Evolutionary conservation across 2,797 vertebrate genomes (phyloP).

Genomic region (Pygocentrus nattereri): DNA sequence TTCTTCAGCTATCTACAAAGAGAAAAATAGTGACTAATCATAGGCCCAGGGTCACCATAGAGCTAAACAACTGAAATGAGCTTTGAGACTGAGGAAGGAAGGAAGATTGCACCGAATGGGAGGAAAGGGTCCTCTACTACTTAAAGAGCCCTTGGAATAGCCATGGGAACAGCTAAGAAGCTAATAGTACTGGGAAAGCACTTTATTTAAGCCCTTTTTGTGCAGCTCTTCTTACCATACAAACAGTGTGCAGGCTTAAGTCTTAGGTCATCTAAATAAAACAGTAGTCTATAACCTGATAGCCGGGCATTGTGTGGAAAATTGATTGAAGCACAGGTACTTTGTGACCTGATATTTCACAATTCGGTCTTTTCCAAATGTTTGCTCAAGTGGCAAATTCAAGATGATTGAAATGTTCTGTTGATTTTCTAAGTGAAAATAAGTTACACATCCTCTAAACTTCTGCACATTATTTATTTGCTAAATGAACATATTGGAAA

Average conservation of each 20-base stretch:
- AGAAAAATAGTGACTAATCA: neutral
- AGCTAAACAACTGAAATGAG: constrained; percentile 17
- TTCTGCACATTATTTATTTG: no score
- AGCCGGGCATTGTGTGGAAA: neutral
- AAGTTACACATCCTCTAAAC: no score
- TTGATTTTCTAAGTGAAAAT: no score
- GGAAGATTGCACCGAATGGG: constrained; percentile 29
- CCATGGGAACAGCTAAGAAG: constrained; percentile 8
- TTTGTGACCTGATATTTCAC: neutral
- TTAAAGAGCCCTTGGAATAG: neutral
- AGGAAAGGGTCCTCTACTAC: constrained; percentile 21
- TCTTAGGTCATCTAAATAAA: neutral
- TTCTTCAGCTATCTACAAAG: constrained; percentile 12
- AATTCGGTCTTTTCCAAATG: no score
- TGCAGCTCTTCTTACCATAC: neutral
- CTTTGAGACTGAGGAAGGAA: constrained; percentile 43
- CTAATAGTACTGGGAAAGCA: neutral
- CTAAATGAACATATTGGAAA: no score
- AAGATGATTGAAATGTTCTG: neutral
- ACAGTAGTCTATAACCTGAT: neutral
- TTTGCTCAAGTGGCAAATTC: neutral
- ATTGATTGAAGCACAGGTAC: neutral
- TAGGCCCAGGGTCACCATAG: constrained; percentile 8
- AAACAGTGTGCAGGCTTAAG: neutral
- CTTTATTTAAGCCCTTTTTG: neutral